Conservation (phyloP, 2,888 invertebrate genomes). For the Lasioglossum lativentre region DNA sequence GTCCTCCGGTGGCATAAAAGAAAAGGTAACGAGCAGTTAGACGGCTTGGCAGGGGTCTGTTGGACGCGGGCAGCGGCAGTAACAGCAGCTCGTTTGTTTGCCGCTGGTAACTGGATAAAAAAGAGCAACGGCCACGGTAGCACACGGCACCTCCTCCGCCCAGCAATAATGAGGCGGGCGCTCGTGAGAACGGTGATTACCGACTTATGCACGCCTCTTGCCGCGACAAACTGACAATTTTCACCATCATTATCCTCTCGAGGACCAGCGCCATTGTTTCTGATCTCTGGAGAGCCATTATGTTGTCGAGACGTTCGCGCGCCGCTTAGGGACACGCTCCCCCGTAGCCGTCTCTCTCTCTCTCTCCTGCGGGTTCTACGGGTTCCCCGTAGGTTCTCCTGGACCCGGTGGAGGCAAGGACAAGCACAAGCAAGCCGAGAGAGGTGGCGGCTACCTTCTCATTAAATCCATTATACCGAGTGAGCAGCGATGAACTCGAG, state of each 20-base stretch:
- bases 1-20: conserved; percentile 30
- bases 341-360: background rate
- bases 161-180: conserved; percentile 61
- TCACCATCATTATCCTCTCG: conserved; percentile 77
- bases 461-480: conserved; percentile 80
- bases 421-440: conserved; percentile 3
- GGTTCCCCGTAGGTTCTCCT: background rate
- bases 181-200: conserved; percentile 74
- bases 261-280: conserved; percentile 75
- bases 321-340: conserved; percentile 36
- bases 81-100: conserved; percentile 43
- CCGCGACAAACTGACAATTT: conserved; percentile 79
- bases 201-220: conserved; percentile 68
- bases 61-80: background rate
- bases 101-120: conserved; percentile 32
- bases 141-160: conserved; percentile 28
- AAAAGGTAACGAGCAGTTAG: conserved; percentile 63
- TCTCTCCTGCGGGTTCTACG: background rate
- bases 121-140: conserved; percentile 54
- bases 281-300: conserved; percentile 73
- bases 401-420: conserved; percentile 18
- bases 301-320: conserved; percentile 45
- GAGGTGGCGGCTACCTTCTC: conserved; percentile 75
- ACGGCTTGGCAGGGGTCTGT: conserved; percentile 33
- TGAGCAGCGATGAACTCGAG: conserved; percentile 73